Base-by-base conservation (phyloP, 2,113 vertebrate genomes). In the Poeciliopsis turrubarensis region DNA sequence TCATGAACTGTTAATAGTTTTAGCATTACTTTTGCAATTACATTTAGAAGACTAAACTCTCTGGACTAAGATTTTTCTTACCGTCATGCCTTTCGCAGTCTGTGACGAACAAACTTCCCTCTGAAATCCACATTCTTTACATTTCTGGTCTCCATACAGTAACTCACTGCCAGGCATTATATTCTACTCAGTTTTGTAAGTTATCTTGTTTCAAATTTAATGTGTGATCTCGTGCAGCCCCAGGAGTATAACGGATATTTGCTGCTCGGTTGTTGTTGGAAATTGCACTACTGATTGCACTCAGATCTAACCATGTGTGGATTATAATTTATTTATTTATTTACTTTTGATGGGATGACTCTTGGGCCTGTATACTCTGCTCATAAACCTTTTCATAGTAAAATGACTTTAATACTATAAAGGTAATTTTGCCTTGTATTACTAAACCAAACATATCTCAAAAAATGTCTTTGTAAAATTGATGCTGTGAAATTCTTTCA, bases 211-310 rank as follows among this genome's bases (percentile, higher is more conserved):
- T n/a, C 27, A 5, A 57, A 61, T 5, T 5, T 47, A 47, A 41
- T 1, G 4, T 47, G 44, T 47, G 44, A 17, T 47, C 15, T 19
- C 6, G 44, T 47, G 14, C 44, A 19, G 15, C 44, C 14, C 15
- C 15, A 47, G 12, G 15, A 47, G 44, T 17, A 47, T 47, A 15
- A 31, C 14, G 62, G 41, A 13, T 22, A 65, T 82, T 78, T 79
- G 54, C 30, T 72, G 31, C 44, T 73, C 57, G 47, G 68, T 17
- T 32, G 9, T 34, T 34, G 9, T 77, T 5, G 32, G 9, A 78
- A 64, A 47, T 30, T 65, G 37, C 63, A 82, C 77, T 70, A 76
- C 64, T 70, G 57, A 37, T 62, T 76, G 60, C 74, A 79, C 72
- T 70, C n/a, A 26, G 25, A 44, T 80, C 22, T 47, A 54, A 54